phyloP scores from a whole-genome alignment of 2,113 vertebrate species.

The Toxostoma redivivum region DNA sequence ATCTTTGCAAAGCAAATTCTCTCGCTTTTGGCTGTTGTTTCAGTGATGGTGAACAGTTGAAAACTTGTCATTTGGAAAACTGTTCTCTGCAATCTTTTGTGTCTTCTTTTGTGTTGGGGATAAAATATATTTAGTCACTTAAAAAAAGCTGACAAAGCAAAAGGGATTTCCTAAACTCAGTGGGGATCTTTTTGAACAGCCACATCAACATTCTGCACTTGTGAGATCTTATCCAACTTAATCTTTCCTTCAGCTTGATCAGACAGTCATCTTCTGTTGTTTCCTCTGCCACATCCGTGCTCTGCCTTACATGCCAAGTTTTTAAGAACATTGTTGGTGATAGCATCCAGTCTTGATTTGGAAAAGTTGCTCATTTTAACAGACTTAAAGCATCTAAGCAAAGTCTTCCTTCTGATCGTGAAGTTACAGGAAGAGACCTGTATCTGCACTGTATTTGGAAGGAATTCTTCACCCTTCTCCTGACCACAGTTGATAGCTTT shows the following conservation, averaged over 20 bases:
- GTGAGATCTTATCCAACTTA: background rate
- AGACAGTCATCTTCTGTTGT: background rate
- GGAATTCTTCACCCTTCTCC: background rate
- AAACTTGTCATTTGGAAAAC: background rate
- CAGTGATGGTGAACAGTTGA: background rate
- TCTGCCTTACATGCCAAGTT: background rate
- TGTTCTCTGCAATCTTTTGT: background rate
- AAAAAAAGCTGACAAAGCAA: background rate
- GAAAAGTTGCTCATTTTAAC: background rate
- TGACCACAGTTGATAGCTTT: background rate
- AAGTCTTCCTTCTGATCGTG: background rate
- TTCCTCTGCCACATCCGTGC: background rate
- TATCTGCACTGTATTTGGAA: background rate
- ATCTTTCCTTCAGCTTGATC: background rate
- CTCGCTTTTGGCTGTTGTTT: background rate
- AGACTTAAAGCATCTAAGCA: background rate
- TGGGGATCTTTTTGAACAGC: background rate
- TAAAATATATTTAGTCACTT: background rate
- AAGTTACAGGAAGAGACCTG: background rate
- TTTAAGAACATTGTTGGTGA: background rate
- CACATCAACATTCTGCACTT: background rate
- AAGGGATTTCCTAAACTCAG: background rate
- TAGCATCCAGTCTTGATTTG: background rate
- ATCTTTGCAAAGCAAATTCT: background rate
- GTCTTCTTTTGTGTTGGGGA: background rate